Evolutionary conservation across 2,113 vertebrate genomes (phyloP).

Genomic region (Pseudonaja textilis): DNA sequence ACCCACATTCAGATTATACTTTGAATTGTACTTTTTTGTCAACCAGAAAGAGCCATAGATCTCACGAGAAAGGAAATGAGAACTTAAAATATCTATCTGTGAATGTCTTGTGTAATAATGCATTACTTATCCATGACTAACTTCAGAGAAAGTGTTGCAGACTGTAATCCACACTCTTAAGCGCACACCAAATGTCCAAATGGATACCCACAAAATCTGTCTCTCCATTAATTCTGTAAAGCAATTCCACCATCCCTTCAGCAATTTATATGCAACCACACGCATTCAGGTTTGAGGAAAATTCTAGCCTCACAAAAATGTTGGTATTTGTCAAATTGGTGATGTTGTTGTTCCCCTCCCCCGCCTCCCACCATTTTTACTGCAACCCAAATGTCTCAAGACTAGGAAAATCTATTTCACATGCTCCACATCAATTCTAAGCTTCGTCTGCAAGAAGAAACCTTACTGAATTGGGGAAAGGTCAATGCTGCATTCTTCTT

Average conservation of each 20-base stretch:
- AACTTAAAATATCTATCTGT: not conserved
- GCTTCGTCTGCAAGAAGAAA: conserved; percentile 3
- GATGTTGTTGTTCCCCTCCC: not conserved
- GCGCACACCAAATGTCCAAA: not conserved
- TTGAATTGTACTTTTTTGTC: not conserved
- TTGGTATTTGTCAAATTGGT: conserved; percentile 29
- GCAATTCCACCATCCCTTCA: conserved; percentile 10
- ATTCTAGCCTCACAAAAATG: not conserved
- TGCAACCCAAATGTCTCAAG: not conserved
- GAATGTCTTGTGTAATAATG: not conserved
- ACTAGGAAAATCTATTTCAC: conserved; percentile 26
- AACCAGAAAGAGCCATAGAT: not conserved
- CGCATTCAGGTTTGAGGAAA: not conserved
- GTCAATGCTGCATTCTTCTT: conserved; percentile 14
- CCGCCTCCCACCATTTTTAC: conserved; percentile 18
- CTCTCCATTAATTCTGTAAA: conserved; percentile 15
- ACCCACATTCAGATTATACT: not conserved
- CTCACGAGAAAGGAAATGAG: not conserved
- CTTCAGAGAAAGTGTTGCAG: not conserved
- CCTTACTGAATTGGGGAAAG: conserved; percentile 16
- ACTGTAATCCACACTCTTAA: not conserved
- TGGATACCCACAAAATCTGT: conserved; percentile 13
- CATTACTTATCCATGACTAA: not conserved
- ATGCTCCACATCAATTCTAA: conserved; percentile 16
- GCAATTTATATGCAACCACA: conserved; percentile 27